Conservation (phyloP, 2,113 vertebrate genomes). For the Origma solitaria region DNA sequence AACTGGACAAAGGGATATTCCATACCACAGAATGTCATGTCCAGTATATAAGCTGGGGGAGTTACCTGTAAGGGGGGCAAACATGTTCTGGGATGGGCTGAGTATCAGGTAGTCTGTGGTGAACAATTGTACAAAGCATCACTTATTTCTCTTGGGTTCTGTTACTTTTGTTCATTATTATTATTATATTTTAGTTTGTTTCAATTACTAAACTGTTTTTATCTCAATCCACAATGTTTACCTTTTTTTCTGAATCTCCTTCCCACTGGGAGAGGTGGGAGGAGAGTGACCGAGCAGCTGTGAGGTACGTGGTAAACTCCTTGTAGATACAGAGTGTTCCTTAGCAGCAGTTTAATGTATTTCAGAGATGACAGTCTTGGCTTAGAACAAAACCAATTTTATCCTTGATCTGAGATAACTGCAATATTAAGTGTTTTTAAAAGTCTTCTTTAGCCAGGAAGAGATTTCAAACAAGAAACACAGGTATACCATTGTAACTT, state of each 20-base stretch:
- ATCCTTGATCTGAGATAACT: background rate
- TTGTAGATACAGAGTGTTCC: background rate
- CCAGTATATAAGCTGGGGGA: background rate
- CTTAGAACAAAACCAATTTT: background rate
- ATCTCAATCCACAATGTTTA: background rate
- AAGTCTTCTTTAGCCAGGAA: background rate
- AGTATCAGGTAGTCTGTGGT: background rate
- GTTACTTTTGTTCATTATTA: background rate
- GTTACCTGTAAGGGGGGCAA: background rate
- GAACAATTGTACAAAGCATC: background rate
- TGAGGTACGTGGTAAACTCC: background rate
- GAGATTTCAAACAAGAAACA: background rate
- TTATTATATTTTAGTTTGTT: background rate
- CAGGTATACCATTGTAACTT: background rate
- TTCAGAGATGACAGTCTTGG: background rate
- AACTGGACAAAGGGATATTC: background rate
- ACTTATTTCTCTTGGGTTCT: background rate
- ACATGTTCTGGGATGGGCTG: background rate
- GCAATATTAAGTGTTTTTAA: background rate
- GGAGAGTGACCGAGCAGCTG: background rate
- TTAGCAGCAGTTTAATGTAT: background rate
- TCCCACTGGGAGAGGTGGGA: background rate
- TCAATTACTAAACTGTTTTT: background rate
- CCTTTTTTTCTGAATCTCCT: background rate
- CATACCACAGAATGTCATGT: background rate